These are phyloP conservation scores for Omphaloscelis lunosa DNA, from an alignment of 2,888 invertebrate genomes.

Conservation along the genomic window DNA sequence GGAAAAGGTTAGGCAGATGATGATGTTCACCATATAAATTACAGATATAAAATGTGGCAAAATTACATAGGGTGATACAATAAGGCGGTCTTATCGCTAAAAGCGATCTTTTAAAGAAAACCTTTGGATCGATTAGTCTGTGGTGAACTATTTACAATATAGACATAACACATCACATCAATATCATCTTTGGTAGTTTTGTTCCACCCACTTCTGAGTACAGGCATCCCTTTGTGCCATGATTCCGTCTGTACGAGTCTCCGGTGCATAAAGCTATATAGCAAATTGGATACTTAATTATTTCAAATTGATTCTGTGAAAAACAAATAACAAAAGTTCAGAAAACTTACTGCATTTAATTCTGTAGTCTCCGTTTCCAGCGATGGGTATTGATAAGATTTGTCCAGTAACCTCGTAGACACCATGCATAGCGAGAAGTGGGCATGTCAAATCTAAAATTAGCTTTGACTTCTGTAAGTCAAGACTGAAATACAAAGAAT, in stretches of 20 bases:
- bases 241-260: not conserved
- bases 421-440: slow-evolving; percentile 39
- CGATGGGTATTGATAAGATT: slow-evolving; percentile 45
- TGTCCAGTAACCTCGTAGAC: slow-evolving; percentile 45
- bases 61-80: too few species aligned
- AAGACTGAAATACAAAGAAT: slow-evolving; percentile 45
- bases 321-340: not conserved
- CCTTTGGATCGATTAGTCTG: not conserved
- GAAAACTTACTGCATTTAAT: slow-evolving; percentile 48
- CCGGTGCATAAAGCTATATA: not conserved
- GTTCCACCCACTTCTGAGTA: not conserved
- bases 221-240: not conserved
- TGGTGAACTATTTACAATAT: not conserved
- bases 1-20: too few species aligned
- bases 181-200: not conserved
- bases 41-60: too few species aligned
- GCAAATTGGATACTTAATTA: not conserved
- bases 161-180: not conserved
- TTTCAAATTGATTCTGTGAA: not conserved
- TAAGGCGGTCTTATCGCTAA: too few species aligned
- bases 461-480: slow-evolving; percentile 22
- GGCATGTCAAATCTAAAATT: slow-evolving; percentile 42
- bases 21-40: too few species aligned
- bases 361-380: slow-evolving; percentile 51
- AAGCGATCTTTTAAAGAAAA: too few species aligned